Evolutionary conservation across 2,113 vertebrate species (phyloP).

Genomic region (Hassar affinis): DNA sequence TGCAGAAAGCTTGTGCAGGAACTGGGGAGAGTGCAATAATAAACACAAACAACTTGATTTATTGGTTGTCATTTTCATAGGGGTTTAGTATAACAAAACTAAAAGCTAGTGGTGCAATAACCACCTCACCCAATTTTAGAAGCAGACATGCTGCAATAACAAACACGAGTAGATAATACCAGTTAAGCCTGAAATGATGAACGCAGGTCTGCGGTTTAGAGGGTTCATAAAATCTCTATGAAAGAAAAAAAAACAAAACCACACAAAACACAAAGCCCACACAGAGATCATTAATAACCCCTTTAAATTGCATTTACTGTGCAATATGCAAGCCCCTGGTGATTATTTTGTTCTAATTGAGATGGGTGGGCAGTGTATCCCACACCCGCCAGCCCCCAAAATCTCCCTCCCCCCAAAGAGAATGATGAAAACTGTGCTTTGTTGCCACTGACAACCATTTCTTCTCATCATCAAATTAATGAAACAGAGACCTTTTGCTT

Average conservation of each 20-base stretch:
- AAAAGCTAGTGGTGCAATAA: slow-evolving; percentile 19
- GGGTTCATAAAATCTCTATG: neutral
- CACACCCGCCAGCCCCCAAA: neutral
- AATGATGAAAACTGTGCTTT: slow-evolving; percentile 51
- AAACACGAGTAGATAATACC: neutral
- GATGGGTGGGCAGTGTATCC: slow-evolving; percentile 13
- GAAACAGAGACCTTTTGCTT: slow-evolving; percentile 48
- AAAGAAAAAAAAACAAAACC: neutral
- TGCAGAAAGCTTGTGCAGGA: neutral
- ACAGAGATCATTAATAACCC: slow-evolving; percentile 33
- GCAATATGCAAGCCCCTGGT: slow-evolving; percentile 5
- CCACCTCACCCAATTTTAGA: neutral
- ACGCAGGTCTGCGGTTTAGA: neutral
- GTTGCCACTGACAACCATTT: slow-evolving; percentile 52
- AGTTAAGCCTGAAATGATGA: slow-evolving; percentile 2
- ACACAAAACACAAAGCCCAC: neutral
- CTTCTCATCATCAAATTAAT: slow-evolving; percentile 54
- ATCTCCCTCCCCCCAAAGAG: slow-evolving; percentile 21
- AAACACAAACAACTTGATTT: slow-evolving; percentile 17
- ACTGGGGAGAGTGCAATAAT: neutral
- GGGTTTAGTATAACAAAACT: neutral
- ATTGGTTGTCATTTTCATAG: slow-evolving; percentile 3
- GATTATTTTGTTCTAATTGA: slow-evolving; percentile 49
- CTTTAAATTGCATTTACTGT: slow-evolving; percentile 21
- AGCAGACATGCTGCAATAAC: slow-evolving; percentile 9